phyloP scores from a whole-genome alignment of 2,888 invertebrate genomes.

The Myopa testacea region DNA sequence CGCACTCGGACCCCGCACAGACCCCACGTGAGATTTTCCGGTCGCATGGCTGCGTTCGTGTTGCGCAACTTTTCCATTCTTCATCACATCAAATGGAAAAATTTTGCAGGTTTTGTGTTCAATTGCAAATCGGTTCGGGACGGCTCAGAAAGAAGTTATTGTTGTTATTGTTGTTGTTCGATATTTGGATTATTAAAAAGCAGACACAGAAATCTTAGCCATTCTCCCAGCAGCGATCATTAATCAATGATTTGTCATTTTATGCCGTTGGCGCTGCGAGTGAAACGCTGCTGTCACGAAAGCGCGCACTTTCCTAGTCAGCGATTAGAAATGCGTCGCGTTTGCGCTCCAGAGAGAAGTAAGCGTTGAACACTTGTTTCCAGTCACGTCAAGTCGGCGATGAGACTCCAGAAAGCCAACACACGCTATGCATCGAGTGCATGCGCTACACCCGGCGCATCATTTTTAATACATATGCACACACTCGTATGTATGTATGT shows the following conservation, averaged over 20 bases:
- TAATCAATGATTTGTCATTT: conserved; percentile 37
- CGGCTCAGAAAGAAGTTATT: not conserved
- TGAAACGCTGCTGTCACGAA: too few relatives aligned
- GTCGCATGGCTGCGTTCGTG: not conserved
- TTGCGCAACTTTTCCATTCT: not conserved
- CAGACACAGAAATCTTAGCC: not conserved
- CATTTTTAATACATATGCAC: too few relatives aligned
- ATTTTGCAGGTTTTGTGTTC: not conserved
- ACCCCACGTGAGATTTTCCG: conserved; percentile 15
- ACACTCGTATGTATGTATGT: too few relatives aligned
- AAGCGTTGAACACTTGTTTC: conserved; percentile 16
- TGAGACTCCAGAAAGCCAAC: not conserved
- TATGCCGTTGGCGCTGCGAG: not conserved
- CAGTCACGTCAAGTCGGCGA: conserved; percentile 6
- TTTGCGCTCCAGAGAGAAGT: not conserved
- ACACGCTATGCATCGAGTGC: too few relatives aligned
- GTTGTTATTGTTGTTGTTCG: conserved; percentile 33
- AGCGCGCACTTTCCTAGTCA: not conserved
- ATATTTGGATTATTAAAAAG: conserved; percentile 7
- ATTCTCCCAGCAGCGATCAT: conserved; percentile 25
- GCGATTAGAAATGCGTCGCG: conserved; percentile 3
- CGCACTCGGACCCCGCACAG: not conserved
- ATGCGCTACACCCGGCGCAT: too few relatives aligned
- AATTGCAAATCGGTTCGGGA: conserved; percentile 3
- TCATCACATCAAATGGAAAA: not conserved